These are phyloP conservation scores for Meloidogyne floridensis DNA, from an alignment of 1,140 invertebrate genomes.

Conservation along the genomic window DNA sequence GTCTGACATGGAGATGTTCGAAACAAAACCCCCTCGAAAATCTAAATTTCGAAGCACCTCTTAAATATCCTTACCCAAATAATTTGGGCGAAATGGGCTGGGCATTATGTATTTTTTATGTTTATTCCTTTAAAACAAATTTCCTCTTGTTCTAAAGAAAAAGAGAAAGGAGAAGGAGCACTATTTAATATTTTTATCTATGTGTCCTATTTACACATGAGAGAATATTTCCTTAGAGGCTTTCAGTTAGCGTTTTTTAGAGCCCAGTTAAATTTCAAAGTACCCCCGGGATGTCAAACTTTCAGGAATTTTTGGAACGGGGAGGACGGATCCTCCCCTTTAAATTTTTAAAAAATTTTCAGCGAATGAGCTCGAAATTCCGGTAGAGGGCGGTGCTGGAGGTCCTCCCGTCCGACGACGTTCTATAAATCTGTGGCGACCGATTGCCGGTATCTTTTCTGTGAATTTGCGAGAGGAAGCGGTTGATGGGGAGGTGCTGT, in stretches of 20 bases:
- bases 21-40: too few species aligned
- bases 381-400: neutral
- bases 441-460: slow-evolving; percentile 23
- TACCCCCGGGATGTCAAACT: neutral
- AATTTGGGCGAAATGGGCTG: neutral
- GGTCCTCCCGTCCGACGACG: slow-evolving; percentile 12
- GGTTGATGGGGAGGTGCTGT: neutral
- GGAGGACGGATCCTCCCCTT: neutral
- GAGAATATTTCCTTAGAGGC: neutral
- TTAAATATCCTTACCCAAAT: too few species aligned
- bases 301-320: neutral
- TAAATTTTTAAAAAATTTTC: neutral
- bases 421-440: slow-evolving; percentile 24
- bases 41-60: too few species aligned
- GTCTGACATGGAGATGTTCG: too few species aligned
- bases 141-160: neutral
- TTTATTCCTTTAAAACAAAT: too few species aligned
- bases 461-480: slow-evolving; percentile 21
- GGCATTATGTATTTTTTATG: too few species aligned
- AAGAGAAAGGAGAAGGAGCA: neutral
- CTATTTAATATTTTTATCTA: neutral
- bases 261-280: neutral
- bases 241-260: too few species aligned
- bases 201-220: neutral
- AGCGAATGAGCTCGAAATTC: neutral